Conservation (phyloP, 2,113 vertebrate species). For the Taxidea taxus region DNA sequence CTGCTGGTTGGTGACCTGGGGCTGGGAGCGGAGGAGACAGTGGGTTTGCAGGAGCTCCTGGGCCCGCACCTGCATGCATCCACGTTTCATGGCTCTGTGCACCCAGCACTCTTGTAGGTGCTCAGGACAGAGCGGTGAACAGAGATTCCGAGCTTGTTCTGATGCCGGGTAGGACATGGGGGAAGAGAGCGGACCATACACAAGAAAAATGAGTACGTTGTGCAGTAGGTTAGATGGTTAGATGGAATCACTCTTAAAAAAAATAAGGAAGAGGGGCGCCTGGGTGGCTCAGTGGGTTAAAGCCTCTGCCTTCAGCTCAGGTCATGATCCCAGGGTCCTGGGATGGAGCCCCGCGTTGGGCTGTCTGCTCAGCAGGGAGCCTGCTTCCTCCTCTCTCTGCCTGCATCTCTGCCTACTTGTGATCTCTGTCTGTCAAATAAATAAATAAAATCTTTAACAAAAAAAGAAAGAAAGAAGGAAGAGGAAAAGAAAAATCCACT, state of each 20-base stretch:
- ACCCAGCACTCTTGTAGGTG: background rate
- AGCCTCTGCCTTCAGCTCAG: too few species aligned
- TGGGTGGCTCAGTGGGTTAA: too few species aligned
- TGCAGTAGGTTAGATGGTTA: background rate
- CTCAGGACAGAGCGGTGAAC: background rate
- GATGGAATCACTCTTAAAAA: background rate
- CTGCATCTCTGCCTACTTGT: too few species aligned
- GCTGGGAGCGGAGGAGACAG: background rate
- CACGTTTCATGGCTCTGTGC: background rate
- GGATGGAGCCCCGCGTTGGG: rapidly evolving
- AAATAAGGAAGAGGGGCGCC: background rate
- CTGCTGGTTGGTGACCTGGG: rapidly evolving
- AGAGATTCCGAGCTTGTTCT: background rate
- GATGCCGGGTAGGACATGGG: background rate
- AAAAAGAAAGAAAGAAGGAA: background rate
- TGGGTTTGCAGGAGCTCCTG: background rate
- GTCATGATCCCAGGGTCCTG: too few species aligned
- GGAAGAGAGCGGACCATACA: background rate
- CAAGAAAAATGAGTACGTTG: background rate
- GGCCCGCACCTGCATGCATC: rapidly evolving
- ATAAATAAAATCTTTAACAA: too few species aligned
- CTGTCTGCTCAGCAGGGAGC: too few species aligned
- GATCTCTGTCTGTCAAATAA: too few species aligned
- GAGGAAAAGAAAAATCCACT: background rate
- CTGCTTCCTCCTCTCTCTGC: too few species aligned